Percentiles rank a stretch among this genome's conserved stretches.
These are phyloP conservation scores for Escarpia spicata DNA, from an alignment of 2,888 invertebrate genomes.

Conservation along the genomic window DNA sequence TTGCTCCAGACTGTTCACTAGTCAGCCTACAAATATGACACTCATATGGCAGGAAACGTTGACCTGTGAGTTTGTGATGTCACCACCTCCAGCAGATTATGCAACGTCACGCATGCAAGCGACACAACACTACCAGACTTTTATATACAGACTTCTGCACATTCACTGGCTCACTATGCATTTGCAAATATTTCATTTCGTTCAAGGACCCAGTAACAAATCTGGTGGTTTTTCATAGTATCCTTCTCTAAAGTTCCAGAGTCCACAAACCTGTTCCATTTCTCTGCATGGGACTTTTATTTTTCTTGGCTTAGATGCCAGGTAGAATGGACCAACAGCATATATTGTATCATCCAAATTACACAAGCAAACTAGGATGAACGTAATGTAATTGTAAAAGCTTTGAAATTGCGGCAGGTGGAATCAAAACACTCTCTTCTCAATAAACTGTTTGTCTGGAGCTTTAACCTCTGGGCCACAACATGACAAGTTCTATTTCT, in stretches of 20 bases:
- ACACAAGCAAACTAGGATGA: constrained; percentile 3
- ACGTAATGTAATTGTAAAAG: constrained; percentile 13
- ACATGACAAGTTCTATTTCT: no score
- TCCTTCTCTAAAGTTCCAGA: constrained; percentile 1
- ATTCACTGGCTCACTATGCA: neutral
- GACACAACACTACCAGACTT: constrained; percentile 17
- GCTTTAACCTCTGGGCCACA: neutral
- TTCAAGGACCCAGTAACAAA: neutral
- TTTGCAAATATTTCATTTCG: constrained; percentile 18
- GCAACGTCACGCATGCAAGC: neutral
- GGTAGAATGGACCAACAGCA: no score
- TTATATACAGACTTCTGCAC: neutral
- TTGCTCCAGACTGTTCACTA: constrained; percentile 23
- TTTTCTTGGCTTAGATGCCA: neutral
- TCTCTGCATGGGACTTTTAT: neutral
- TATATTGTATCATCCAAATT: no score
- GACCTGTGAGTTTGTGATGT: constrained; percentile 19
- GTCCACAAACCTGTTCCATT: neutral
- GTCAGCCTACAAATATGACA: neutral
- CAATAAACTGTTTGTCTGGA: neutral
- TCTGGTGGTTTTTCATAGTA: neutral
- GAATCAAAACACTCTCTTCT: constrained; percentile 1
- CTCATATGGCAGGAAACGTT: neutral
- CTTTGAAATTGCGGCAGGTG: constrained; percentile 18
- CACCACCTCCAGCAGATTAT: constrained; percentile 14